Percentiles rank a stretch among this genome's conserved stretches.
Conservation (phyloP, 1,140 invertebrate genomes). For the Psilanteris sp. region DNA sequence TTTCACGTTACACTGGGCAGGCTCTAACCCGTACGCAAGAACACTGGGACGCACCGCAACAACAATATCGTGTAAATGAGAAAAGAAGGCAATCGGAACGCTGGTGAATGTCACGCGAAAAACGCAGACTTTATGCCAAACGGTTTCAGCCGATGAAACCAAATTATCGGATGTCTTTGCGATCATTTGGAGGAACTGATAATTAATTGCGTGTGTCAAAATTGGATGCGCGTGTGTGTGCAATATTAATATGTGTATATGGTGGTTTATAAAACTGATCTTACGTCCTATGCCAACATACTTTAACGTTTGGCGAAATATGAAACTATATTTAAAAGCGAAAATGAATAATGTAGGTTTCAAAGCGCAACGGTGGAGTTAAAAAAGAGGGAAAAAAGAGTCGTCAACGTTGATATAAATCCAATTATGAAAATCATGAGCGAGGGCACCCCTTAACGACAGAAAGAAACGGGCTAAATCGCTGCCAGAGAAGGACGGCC, state of each 20-base stretch:
- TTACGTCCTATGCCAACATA: too few species aligned
- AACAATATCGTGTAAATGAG: conserved; percentile 51
- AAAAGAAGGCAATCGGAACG: conserved; percentile 57
- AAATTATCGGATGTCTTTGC: too few species aligned
- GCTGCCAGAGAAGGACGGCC: conserved; percentile 46
- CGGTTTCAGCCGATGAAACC: conserved; percentile 2
- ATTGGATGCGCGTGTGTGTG: too few species aligned
- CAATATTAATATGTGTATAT: too few species aligned
- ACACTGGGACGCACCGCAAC: conserved; percentile 17
- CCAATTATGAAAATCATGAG: conserved; percentile 45
- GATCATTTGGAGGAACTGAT: too few species aligned
- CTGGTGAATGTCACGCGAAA: conserved; percentile 25
- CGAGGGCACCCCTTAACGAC: conserved; percentile 27
- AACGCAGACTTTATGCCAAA: conserved; percentile 6
- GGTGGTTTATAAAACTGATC: too few species aligned
- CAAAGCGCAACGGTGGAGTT: neutral
- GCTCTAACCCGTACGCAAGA: conserved; percentile 31
- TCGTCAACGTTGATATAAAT: conserved; percentile 31
- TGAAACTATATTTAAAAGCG: conserved; percentile 1
- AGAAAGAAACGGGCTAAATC: conserved; percentile 44
- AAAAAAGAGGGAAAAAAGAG: conserved; percentile 1
- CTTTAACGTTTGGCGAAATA: too few species aligned
- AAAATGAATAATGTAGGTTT: neutral
- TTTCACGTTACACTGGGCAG: conserved; percentile 40
- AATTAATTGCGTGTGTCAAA: too few species aligned